Evolutionary conservation across 2,888 invertebrate species (phyloP), one percentile per base, ranked within the genome.

Genomic region (Apocheima hispidaria): DNA sequence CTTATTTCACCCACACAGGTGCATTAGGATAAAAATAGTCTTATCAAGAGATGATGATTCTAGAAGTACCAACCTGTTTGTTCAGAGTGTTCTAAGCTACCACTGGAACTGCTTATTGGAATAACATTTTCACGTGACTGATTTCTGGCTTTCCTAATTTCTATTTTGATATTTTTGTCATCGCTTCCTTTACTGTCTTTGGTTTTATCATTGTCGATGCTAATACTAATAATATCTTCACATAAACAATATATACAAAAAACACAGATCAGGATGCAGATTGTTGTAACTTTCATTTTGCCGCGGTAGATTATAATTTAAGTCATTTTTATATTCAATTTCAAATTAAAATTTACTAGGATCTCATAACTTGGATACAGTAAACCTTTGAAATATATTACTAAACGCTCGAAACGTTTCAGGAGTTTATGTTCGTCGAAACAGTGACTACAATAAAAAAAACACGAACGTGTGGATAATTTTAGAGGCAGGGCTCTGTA

Each of bases 321-420:
- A 44, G 4, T 16, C 7, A 16, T 46, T n/a, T 30, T 20, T 23
- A 43, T 12, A 30, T 54, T 40, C 52, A 62, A 56, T 48, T 41
- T 56, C 35, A 56, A 55, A 40, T 66, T 63, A 21, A 64, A 60
- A 60, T 62, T 36, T 44, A 71, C 66, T 60, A 60, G 69, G 65
- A 61, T 16, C 30, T 18, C 56, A 69, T 67, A 53, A 55, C 33
- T 54, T 43, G 16, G 21, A 44, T 28, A 38, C 36, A 50, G 60
- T 62, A 56, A 53, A 41, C 55, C 44, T 35, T 23, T 21, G 30
- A 14, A 56, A 44, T 9, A 44, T 9, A 40, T 16, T 10, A 38
- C 28, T 28, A 41, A 51, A 44, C 35, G 18, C 16, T 58, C 4
- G 35, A 40, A 18, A 33, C 21, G 38, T 48, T 44, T 23, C 54